Percentiles rank a stretch among this genome's conserved stretches.
These are phyloP conservation scores for Monoplex corrugatus DNA, from an alignment of 2,888 invertebrate species.

Conservation along the genomic window DNA sequence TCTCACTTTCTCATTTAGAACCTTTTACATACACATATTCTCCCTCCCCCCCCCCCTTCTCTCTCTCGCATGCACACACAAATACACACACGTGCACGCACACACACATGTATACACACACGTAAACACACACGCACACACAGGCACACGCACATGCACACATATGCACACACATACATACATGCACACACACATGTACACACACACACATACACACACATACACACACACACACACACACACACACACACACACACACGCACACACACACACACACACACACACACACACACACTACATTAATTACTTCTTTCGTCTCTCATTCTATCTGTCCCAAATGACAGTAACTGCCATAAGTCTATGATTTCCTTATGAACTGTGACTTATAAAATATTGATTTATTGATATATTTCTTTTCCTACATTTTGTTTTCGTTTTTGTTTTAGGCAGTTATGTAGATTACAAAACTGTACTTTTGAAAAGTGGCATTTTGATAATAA, in stretches of 20 bases:
- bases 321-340: no score
- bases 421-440: no score
- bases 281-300: background rate
- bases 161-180: background rate
- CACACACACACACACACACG: background rate
- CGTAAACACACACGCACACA: background rate
- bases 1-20: background rate
- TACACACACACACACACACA: background rate
- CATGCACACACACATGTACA: background rate
- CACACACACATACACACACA: background rate
- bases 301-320: no score
- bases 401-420: no score
- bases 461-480: no score
- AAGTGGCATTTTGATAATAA: no score
- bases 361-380: no score
- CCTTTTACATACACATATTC: background rate
- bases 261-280: background rate
- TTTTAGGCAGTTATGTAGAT: no score
- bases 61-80: background rate
- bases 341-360: no score
- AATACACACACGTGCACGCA: background rate
- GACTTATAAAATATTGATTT: no score
- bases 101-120: background rate
- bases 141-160: background rate
- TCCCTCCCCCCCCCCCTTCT: background rate